A percentile compares a stretch with the other conserved stretches of the same genome.
These are phyloP conservation scores for Leucophenga maculata DNA, from an alignment of 2,888 invertebrate genomes.

Conservation along the genomic window DNA sequence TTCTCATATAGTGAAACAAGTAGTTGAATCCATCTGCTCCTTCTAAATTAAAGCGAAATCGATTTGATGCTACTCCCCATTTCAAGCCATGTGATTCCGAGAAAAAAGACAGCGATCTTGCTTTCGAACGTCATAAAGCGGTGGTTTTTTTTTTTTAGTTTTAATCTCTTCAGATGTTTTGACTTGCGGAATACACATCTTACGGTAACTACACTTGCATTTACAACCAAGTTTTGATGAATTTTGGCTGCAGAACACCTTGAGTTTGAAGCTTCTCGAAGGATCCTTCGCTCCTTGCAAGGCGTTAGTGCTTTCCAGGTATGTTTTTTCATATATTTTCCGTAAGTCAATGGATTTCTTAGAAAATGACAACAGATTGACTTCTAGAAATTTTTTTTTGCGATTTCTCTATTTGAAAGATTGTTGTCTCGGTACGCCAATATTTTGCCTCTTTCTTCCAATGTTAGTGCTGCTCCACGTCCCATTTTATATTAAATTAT, in stretches of 20 bases:
- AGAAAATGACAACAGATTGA: conserved; percentile 25
- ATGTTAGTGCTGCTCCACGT: conserved; percentile 11
- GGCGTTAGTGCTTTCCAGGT: neutral
- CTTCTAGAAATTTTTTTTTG: conserved; percentile 22
- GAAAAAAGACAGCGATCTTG: neutral
- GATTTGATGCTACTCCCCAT: neutral
- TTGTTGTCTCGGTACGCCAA: conserved; percentile 22
- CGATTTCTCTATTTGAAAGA: conserved; percentile 21
- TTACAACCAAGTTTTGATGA: neutral
- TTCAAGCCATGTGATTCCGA: neutral
- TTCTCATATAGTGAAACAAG: conserved; percentile 54
- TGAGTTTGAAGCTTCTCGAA: neutral
- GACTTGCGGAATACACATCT: neutral
- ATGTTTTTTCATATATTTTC: neutral
- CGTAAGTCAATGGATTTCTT: conserved; percentile 19
- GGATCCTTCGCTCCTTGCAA: neutral
- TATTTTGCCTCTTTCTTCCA: conserved; percentile 28
- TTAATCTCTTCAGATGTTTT: neutral
- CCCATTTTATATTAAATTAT: conserved; percentile 19
- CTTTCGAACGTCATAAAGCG: neutral
- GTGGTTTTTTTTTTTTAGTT: neutral
- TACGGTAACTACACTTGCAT: neutral
- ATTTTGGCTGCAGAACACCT: neutral
- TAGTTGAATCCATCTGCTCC: conserved; percentile 28
- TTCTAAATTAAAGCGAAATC: conserved; percentile 2